Base-by-base conservation (phyloP, 2,113 vertebrate species). In the Gnathonemus longibarbis region DNA sequence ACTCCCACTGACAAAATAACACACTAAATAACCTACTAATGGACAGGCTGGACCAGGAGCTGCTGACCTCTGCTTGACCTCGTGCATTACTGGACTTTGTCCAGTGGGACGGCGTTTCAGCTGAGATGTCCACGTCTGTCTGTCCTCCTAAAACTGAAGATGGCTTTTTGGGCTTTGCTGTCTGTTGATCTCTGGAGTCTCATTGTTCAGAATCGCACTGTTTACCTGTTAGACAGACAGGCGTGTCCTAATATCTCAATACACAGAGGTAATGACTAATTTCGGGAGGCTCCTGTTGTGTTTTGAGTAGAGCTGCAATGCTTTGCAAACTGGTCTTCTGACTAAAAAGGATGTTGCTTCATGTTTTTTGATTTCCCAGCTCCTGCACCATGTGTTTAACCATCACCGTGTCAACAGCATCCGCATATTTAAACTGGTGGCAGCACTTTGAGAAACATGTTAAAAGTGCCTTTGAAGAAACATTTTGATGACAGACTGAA, bases 1-100 rank as follows among this genome's bases (percentile, higher is more conserved):
- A 93, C 93, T 95, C 95, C 94, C 92, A 93, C 95, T 95, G 95
- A 95, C 94, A 93, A 94, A 95, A 94, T 94, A 94, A 94, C 93
- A 93, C 94, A 95, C 95, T 95, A 94, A 95, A 95, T 95, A 94
- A 92, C 93, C 93, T 94, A 93, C 95, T 96, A 96, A 96, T 96
- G 94, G 95, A 96, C 93, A 84, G n/a, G 50, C 77, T 35, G n/a
- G 86, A 88, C 70, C 53, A 15, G 85, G 93, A 92, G 92, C 92
- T 88, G 91, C 70, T 93, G 95, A 95, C 94, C 96, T 93, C 86
- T 90, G 80, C 84, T 89, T 94, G 94, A 96, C 96, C 94, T 48
- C 92, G n/a, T 88, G 91, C 52, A 66, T 87, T 93, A 92, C 92
- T 92, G 90, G 89, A 17, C 88, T 49, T 89, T 42, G 31, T 50